phyloP scores from a whole-genome alignment of 1,140 invertebrate species.

The Lordiphosa mommai region DNA sequence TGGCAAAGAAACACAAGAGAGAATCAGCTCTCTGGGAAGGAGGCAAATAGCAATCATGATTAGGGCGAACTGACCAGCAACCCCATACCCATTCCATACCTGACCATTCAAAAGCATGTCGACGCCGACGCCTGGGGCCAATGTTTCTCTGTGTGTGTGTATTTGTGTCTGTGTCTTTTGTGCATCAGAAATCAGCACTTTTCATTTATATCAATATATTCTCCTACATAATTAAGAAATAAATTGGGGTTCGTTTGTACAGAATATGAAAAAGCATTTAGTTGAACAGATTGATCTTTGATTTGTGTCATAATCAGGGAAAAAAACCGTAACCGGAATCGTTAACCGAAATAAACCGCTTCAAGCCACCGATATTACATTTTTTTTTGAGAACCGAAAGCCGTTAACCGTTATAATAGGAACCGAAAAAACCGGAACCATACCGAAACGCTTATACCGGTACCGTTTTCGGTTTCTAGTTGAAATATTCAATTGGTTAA shows the following conservation, averaged over 20 bases:
- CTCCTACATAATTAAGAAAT: not conserved
- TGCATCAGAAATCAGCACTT: slow-evolving; percentile 6
- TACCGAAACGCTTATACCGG: too few relatives aligned
- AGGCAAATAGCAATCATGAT: slow-evolving; percentile 39
- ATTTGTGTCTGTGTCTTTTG: not conserved
- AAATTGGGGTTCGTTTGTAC: not conserved
- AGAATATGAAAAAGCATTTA: not conserved
- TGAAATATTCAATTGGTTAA: too few relatives aligned
- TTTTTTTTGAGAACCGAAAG: too few relatives aligned
- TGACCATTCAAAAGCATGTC: slow-evolving; percentile 14
- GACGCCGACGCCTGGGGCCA: slow-evolving; percentile 8
- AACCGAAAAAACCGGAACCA: too few relatives aligned
- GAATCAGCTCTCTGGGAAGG: slow-evolving; percentile 10
- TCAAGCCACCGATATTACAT: too few relatives aligned
- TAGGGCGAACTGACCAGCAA: slow-evolving; percentile 33
- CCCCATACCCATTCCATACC: slow-evolving; percentile 21
- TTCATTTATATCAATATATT: slow-evolving; percentile 4
- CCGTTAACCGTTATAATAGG: too few relatives aligned
- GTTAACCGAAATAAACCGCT: too few relatives aligned
- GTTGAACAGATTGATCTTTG: too few relatives aligned
- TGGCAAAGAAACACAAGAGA: slow-evolving; percentile 17
- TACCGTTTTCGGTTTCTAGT: too few relatives aligned
- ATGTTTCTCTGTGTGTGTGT: not conserved
- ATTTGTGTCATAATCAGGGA: too few relatives aligned
- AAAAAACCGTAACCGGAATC: too few relatives aligned